These are phyloP conservation scores for Pegoplata infirma DNA, from an alignment of 2,888 invertebrate species.

Conservation along the genomic window DNA sequence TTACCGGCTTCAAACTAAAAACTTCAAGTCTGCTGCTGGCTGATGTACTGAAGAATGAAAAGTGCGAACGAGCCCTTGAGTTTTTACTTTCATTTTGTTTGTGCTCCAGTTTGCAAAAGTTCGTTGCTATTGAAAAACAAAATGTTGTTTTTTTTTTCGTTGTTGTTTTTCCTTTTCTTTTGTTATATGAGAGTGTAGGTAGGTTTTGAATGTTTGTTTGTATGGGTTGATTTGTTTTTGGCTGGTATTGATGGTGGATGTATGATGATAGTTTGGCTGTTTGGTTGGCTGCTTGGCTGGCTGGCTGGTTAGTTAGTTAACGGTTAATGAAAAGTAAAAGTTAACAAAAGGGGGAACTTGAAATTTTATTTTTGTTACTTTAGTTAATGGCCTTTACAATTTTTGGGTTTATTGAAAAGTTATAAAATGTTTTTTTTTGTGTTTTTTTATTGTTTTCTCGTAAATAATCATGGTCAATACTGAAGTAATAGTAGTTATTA, in stretches of 20 bases:
- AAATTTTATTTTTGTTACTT: conserved; percentile 31
- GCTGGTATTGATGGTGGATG: conserved; percentile 2
- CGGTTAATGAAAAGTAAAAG: conserved; percentile 61
- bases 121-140: conserved; percentile 59
- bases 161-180: conserved; percentile 13
- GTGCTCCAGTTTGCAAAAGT: conserved; percentile 63
- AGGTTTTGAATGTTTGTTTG: conserved; percentile 2
- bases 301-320: conserved; percentile 34
- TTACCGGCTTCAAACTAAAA: conserved; percentile 45
- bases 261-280: background rate
- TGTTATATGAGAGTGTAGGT: background rate
- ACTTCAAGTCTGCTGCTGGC: conserved; percentile 8
- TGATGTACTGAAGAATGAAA: conserved; percentile 66
- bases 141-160: background rate
- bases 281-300: conserved; percentile 7
- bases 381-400: conserved; percentile 27
- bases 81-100: conserved; percentile 77
- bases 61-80: conserved; percentile 78
- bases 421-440: conserved; percentile 11
- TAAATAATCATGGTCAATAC: background rate
- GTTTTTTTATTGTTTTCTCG: background rate
- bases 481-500: background rate
- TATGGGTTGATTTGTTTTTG: background rate
- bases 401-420: conserved; percentile 23
- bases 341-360: conserved; percentile 57